Conservation (phyloP, 2,888 invertebrate species). For the Diarsia dahlii region DNA sequence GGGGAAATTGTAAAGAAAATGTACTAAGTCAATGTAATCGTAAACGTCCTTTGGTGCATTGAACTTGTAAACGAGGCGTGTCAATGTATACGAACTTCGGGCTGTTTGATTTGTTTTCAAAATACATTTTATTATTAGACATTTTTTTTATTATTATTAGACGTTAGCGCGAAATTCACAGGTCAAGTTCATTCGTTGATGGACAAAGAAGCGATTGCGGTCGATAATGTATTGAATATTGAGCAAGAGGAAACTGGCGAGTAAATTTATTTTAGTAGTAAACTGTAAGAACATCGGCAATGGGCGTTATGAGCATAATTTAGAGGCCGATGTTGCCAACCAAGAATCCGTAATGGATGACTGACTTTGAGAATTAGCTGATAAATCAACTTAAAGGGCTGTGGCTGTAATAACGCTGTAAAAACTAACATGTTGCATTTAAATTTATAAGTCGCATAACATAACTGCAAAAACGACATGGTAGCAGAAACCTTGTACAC, state of each 20-base stretch:
- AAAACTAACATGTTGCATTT: not conserved
- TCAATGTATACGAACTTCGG: conserved; percentile 57
- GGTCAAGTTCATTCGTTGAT: conserved; percentile 62
- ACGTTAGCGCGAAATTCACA: conserved; percentile 36
- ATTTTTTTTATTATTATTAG: conserved; percentile 61
- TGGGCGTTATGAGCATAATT: conserved; percentile 27
- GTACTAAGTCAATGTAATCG: conserved; percentile 46
- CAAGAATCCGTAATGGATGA: conserved; percentile 5
- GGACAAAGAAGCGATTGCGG: conserved; percentile 29
- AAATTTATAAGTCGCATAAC: not conserved
- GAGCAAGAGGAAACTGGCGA: conserved; percentile 17
- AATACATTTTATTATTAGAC: conserved; percentile 64
- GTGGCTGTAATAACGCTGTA: not conserved
- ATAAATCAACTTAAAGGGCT: conserved; percentile 27
- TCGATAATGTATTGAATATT: conserved; percentile 30
- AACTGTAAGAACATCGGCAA: conserved; percentile 9
- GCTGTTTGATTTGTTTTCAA: conserved; percentile 64
- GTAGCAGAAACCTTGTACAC: conserved; percentile 2
- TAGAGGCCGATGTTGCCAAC: conserved; percentile 2
- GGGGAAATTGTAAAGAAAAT: conserved; percentile 41
- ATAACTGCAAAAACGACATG: conserved; percentile 7
- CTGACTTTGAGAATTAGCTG: not conserved
- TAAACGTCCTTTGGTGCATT: conserved; percentile 65
- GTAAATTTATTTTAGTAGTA: conserved; percentile 12
- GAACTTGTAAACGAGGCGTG: conserved; percentile 62